Base-by-base conservation (phyloP, 1,140 invertebrate species). In the Mamestra configurata region DNA sequence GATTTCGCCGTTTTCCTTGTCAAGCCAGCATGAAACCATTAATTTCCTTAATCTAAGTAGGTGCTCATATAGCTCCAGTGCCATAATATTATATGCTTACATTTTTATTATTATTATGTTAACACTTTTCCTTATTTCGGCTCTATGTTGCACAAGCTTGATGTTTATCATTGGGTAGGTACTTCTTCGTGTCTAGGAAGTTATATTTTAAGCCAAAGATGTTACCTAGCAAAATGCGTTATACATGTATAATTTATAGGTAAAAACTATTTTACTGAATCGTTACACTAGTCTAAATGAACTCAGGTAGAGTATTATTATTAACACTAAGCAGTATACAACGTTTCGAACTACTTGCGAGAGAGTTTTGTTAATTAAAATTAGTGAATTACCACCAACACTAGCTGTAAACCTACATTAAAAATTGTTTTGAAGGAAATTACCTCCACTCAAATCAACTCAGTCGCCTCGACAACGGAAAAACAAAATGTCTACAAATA, bases 121-220 rank as follows among this genome's bases (percentile, higher is more conserved):
- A 24, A 55, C 10, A 27, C 20, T 24, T 55, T 55, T 55, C 53
- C 53, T 55, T 55, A 13, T 53, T 53, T 10, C 20, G 18, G 27
- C 18, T 20, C 10, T 22, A 22, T 11, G 22, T 24, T 55, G 20
- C 20, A 1, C 10, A 55, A 24, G 20, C 10, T 24, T 24, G 10
- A 55, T 55, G 11, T 13, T 24, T 24, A 24, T 24, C 10, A 24
- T 27, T 31, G 5, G 27, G 27, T 55, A 20, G 20, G 15, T n/a
- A n/a, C 43, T 49, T 46, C 11, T 55, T 55, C 53, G 53, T 55
- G 22, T 55, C 53, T 13, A 55, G 51, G 51, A 55, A 55, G 51
- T 55, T 22, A 4, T 55, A 22, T 10, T n/a, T 13, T 22, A 24
- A 55, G 10, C 2, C 10, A 24, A 24, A 55, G 4, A 20, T 20